Base-by-base conservation (phyloP, 2,797 vertebrate species). In the Hemitrygon akajei region DNA sequence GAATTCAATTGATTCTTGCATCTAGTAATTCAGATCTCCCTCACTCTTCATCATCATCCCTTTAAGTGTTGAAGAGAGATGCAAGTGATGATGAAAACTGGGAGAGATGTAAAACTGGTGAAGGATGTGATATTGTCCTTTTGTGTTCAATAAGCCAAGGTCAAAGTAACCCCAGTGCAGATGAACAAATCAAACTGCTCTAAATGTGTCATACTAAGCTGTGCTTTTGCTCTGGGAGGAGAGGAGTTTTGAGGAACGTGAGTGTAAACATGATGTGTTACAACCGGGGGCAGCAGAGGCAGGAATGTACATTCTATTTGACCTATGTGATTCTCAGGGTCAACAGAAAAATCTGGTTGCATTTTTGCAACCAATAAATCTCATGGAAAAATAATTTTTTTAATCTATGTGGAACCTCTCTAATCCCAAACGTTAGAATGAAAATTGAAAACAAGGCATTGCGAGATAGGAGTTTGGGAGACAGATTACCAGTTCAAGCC, bases 381-480 rank as follows among this genome's bases (percentile, higher is more conserved):
- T 22, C 71, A 76, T 30, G 37, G 12, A 93, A 93, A 76, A 56
- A 75, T 40, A 75, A 56, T 93, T 93, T 75, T 93, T 27, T 73
- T 47, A 14, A 93, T 58, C 34, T 93, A 37, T 56, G 37, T 27
- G 12, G 91, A 76, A 93, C 58, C 71, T 93, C 16, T 27, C 91
- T 93, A 75, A 93, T 93, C 91, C 91, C 69, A 76, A 58, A 71
- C 69, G 56, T 75, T 93, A 76, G 56, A 93, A 93, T 56, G 40
- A 58, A 76, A 30, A 40, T 76, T 16, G 56, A 58, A 75, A 47
- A 25, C 1, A 73, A 93, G 40, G 40, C 10, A 93, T 76, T 56
- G 40, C 37, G 58, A n/a, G 71, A 27, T 30, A 30, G 16, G 71
- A 12, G 40, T 75, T 93, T 58, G 47, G 71, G 12, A 93, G 71